Conservation (phyloP, 1,140 invertebrate genomes). For the Lucilia sericata region DNA sequence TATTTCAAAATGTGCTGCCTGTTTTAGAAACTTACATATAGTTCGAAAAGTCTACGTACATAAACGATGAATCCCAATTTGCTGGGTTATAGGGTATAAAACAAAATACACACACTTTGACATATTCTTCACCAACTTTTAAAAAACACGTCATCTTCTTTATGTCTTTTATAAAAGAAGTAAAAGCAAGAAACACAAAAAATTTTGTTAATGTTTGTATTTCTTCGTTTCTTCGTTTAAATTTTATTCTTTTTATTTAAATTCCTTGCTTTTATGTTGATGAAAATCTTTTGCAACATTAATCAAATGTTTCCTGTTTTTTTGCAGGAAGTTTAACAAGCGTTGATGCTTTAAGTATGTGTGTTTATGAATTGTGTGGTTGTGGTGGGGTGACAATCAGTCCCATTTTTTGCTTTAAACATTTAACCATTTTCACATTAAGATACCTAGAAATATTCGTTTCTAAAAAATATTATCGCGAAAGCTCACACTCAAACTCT, state of each 20-base stretch:
- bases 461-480: neutral
- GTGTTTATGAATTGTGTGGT: neutral
- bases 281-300: constrained; percentile 30
- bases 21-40: too few relatives aligned
- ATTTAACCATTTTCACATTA: neutral
- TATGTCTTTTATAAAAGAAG: too few relatives aligned
- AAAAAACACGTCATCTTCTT: too few relatives aligned
- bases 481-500: neutral
- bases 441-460: neutral
- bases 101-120: too few relatives aligned
- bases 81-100: too few relatives aligned
- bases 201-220: too few relatives aligned
- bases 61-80: too few relatives aligned
- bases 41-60: too few relatives aligned
- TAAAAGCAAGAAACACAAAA: too few relatives aligned
- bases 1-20: neutral
- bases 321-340: constrained; percentile 30
- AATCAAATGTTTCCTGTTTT: constrained; percentile 31
- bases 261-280: neutral
- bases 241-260: neutral
- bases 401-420: neutral
- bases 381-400: neutral
- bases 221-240: neutral
- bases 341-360: constrained; percentile 7
- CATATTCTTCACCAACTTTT: too few relatives aligned